Evolutionary conservation across 2,888 invertebrate genomes (phyloP).

Genomic region (Sialis fuliginosa): DNA sequence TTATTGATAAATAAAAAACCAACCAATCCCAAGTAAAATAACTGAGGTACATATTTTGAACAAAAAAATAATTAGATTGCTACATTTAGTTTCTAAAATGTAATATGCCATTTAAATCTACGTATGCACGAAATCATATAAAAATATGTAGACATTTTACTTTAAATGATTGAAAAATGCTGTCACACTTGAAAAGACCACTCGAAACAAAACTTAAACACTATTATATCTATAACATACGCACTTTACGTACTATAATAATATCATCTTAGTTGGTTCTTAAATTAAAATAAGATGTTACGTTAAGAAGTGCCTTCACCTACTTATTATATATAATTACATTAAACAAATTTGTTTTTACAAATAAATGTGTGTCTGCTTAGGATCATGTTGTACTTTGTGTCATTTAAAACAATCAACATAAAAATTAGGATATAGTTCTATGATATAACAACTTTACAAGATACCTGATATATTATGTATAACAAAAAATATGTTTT

Average conservation of each 20-base stretch:
- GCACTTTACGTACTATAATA: neutral
- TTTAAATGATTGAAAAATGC: constrained; percentile 7
- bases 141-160: neutral
- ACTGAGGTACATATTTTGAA: too few relatives aligned
- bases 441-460: too few relatives aligned
- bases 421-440: too few relatives aligned
- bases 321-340: neutral
- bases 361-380: too few relatives aligned
- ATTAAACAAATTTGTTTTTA: neutral
- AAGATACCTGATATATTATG: too few relatives aligned
- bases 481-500: too few relatives aligned
- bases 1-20: too few relatives aligned
- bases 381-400: too few relatives aligned
- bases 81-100: neutral
- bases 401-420: too few relatives aligned
- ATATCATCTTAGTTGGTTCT: neutral
- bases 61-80: too few relatives aligned
- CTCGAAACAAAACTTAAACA: neutral
- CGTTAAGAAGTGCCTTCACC: constrained; percentile 1
- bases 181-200: constrained; percentile 1
- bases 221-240: neutral
- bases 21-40: too few relatives aligned
- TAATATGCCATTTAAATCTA: constrained; percentile 3
- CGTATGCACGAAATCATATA: neutral
- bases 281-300: neutral